Evolutionary conservation across 92 coral and sea anemone genomes (phyloP).

Genomic region (Palythoa grandiflora): DNA sequence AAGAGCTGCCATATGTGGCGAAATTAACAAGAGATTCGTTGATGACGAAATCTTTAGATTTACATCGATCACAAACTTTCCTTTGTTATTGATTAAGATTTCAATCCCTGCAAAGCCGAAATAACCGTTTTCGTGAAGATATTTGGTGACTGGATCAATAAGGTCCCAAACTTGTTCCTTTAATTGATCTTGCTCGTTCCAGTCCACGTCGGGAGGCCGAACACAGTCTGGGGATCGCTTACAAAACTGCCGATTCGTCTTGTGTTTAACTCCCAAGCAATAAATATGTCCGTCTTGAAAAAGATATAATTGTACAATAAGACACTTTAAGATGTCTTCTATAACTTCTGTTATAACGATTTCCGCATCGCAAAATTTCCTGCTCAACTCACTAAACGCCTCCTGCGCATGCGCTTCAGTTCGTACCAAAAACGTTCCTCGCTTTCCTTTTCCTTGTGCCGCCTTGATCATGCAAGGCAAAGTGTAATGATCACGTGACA

Average conservation of each 20-base stretch:
- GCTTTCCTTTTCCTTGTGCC: slow-evolving; percentile 81
- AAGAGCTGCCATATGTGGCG: slow-evolving; percentile 80
- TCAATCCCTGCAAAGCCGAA: slow-evolving; percentile 83
- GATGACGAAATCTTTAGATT: slow-evolving; percentile 76
- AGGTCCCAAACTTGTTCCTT: slow-evolving; percentile 60
- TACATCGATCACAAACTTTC: slow-evolving; percentile 78
- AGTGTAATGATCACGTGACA: slow-evolving; percentile 78
- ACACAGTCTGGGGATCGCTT: slow-evolving; percentile 45
- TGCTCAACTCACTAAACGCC: slow-evolving; percentile 66
- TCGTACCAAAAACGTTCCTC: slow-evolving; percentile 73
- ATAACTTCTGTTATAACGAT: slow-evolving; percentile 80
- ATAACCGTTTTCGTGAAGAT: slow-evolving; percentile 80
- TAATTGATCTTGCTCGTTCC: slow-evolving; percentile 77
- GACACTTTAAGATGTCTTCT: slow-evolving; percentile 65
- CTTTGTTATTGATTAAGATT: slow-evolving; percentile 70
- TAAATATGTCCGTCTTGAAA: slow-evolving; percentile 75
- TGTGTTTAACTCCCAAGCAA: slow-evolving; percentile 77
- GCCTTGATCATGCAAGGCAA: slow-evolving; percentile 91
- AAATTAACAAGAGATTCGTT: slow-evolving; percentile 72
- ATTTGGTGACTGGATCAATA: slow-evolving; percentile 72
- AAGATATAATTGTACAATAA: slow-evolving; percentile 77
- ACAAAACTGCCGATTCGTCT: slow-evolving; percentile 63
- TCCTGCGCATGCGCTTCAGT: slow-evolving; percentile 67
- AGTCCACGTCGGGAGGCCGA: slow-evolving; percentile 69
- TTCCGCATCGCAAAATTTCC: slow-evolving; percentile 60